Evolutionary conservation across 1,140 invertebrate species (phyloP).

Genomic region (Neoseiulus cucumeris): DNA sequence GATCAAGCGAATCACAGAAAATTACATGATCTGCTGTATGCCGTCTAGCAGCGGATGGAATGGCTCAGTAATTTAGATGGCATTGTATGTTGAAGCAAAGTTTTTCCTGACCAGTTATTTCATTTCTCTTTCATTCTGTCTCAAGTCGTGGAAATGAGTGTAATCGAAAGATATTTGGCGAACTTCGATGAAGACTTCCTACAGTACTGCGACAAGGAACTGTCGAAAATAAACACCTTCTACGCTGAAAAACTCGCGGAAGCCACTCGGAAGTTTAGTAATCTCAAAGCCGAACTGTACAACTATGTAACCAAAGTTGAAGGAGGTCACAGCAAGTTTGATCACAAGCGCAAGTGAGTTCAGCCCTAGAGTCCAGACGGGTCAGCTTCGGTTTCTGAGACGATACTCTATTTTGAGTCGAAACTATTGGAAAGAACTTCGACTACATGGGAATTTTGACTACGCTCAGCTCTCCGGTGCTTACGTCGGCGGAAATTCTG

Average conservation of each 20-base stretch:
- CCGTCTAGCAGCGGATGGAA: too few species aligned
- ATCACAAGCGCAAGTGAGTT: slow-evolving; percentile 1
- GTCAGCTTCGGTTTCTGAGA: too few species aligned
- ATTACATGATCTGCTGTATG: too few species aligned
- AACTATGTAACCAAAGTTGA: slow-evolving; percentile 26
- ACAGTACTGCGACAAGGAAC: slow-evolving; percentile 78
- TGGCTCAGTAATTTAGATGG: too few species aligned
- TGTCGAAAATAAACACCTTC: slow-evolving; percentile 90
- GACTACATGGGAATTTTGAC: too few species aligned
- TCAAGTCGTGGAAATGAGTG: slow-evolving; percentile 49
- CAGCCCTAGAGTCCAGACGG: too few species aligned
- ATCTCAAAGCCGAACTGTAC: slow-evolving; percentile 65
- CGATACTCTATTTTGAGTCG: slow-evolving; percentile 24
- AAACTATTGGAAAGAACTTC: not conserved
- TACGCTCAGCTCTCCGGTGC: too few species aligned
- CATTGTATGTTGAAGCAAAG: not conserved
- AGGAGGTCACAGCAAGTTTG: slow-evolving; percentile 13
- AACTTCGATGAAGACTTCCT: slow-evolving; percentile 93
- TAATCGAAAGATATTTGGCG: slow-evolving; percentile 68
- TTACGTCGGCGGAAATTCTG: too few species aligned
- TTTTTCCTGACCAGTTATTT: too few species aligned
- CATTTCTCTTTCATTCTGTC: too few species aligned
- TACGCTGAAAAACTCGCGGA: slow-evolving; percentile 88
- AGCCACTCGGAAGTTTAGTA: slow-evolving; percentile 80
- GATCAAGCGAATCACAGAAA: too few species aligned